Conservation (phyloP, 2,113 vertebrate genomes). For the Egretta garzetta region DNA sequence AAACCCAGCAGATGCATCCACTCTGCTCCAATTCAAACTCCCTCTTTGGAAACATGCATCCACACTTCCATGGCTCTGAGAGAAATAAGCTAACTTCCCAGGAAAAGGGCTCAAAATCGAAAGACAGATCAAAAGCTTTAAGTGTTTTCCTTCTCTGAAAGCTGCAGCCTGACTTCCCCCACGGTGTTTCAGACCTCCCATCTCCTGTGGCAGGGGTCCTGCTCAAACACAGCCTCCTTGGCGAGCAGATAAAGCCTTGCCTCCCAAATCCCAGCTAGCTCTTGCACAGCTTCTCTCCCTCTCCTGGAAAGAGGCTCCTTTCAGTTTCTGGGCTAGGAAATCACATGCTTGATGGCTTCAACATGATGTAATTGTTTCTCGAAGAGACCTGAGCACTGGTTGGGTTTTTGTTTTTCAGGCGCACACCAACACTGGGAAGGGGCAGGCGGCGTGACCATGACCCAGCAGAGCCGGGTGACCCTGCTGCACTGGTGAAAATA, state of each 20-base stretch:
- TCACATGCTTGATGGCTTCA: conserved; percentile 17
- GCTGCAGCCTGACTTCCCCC: background rate
- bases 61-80: rapidly evolving
- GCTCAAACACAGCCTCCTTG: background rate
- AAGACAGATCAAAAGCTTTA: background rate
- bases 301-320: background rate
- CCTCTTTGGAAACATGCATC: background rate
- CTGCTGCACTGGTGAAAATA: background rate
- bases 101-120: background rate
- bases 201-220: background rate
- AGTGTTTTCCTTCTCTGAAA: background rate
- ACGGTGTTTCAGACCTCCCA: background rate
- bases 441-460: rapidly evolving
- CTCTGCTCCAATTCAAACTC: background rate
- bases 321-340: background rate
- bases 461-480: background rate
- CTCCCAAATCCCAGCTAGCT: background rate
- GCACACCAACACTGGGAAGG: background rate
- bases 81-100: background rate
- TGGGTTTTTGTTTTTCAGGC: background rate
- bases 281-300: background rate
- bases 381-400: background rate
- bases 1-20: background rate
- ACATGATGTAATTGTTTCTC: conserved; percentile 15
- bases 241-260: background rate